phyloP scores from a whole-genome alignment of 2,888 invertebrate species.

The Hipparchia semele region DNA sequence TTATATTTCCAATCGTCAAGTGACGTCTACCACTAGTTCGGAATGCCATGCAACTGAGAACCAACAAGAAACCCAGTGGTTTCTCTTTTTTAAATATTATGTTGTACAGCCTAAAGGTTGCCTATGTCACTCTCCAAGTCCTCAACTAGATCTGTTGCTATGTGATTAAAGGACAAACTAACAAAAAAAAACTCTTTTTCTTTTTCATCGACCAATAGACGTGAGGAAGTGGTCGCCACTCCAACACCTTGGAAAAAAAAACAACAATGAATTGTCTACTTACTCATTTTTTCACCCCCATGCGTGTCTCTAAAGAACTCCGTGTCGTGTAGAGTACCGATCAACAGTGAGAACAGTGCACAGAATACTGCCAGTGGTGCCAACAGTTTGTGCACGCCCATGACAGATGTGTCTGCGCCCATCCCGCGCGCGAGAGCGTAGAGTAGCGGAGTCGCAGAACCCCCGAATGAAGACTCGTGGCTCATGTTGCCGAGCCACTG shows the following conservation, averaged over 20 bases:
- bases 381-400: slow-evolving; percentile 86
- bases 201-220: too few relatives aligned
- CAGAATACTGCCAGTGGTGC: slow-evolving; percentile 93
- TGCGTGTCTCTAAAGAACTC: slow-evolving; percentile 86
- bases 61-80: too few relatives aligned
- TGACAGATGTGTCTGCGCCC: slow-evolving; percentile 77
- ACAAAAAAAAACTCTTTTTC: too few relatives aligned
- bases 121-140: too few relatives aligned
- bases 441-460: slow-evolving; percentile 82
- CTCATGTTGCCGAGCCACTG: slow-evolving; percentile 77
- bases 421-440: slow-evolving; percentile 87
- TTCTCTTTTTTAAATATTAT: too few relatives aligned
- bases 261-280: slow-evolving; percentile 43
- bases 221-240: too few relatives aligned
- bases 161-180: too few relatives aligned
- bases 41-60: too few relatives aligned
- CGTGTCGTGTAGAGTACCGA: slow-evolving; percentile 93
- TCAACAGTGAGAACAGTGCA: slow-evolving; percentile 89
- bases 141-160: too few relatives aligned
- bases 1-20: too few relatives aligned
- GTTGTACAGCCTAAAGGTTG: too few relatives aligned
- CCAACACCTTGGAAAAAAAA: slow-evolving; percentile 27
- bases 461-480: slow-evolving; percentile 67
- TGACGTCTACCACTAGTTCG: too few relatives aligned
- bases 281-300: slow-evolving; percentile 67